Percentiles rank a stretch among this genome's conserved stretches.
Evolutionary conservation across 2,113 vertebrate genomes (phyloP).

Genomic region (Hydropotes inermis): DNA sequence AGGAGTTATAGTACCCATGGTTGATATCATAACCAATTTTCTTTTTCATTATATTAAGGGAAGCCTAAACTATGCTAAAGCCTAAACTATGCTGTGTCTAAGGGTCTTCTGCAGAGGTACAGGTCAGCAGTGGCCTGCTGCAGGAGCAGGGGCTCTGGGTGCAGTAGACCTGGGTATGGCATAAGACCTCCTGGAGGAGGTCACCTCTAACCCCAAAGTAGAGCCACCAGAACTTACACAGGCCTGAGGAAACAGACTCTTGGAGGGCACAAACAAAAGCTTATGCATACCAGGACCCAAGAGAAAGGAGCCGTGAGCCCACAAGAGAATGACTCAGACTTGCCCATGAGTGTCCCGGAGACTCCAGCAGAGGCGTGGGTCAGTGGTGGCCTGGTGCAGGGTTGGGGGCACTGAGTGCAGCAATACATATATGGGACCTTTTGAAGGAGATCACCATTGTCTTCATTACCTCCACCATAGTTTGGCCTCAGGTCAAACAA

Average conservation of each 20-base stretch:
- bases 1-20: background rate
- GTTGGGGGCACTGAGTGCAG: background rate
- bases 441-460: background rate
- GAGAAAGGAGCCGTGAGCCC: background rate
- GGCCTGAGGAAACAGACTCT: background rate
- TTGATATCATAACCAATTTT: background rate
- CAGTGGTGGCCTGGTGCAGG: accelerated
- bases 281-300: background rate
- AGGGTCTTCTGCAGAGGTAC: background rate
- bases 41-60: background rate
- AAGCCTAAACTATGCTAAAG: background rate
- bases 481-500: background rate
- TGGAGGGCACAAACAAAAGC: background rate
- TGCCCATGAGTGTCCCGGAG: background rate
- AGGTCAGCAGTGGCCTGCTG: background rate
- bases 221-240: background rate
- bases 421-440: background rate
- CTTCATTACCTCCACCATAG: background rate
- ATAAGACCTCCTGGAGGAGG: background rate
- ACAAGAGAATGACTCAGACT: background rate
- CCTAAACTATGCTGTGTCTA: background rate
- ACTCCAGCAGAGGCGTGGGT: accelerated
- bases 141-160: background rate
- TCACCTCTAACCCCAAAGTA: background rate
- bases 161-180: background rate